Conservation (phyloP, 2,888 invertebrate genomes). For the Drosophila mimica region DNA sequence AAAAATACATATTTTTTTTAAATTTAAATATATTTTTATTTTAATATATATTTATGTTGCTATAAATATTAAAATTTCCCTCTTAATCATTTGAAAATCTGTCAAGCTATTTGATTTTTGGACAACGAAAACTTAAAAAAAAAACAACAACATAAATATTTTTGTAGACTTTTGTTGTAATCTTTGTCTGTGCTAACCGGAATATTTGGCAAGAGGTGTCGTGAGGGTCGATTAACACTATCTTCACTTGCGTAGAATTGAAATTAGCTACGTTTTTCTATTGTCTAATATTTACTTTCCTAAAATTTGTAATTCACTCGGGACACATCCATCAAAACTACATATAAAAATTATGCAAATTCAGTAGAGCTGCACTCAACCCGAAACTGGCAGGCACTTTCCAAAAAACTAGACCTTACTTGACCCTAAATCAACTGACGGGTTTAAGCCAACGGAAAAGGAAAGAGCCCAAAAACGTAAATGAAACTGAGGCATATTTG, state of each 20-base stretch:
- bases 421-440: slow-evolving; percentile 72
- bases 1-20: not conserved
- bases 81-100: not conserved
- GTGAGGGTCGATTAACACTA: slow-evolving; percentile 29
- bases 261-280: slow-evolving; percentile 24
- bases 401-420: slow-evolving; percentile 52
- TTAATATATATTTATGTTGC: not conserved
- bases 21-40: not conserved
- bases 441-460: slow-evolving; percentile 55
- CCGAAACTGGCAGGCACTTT: slow-evolving; percentile 66
- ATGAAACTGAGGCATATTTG: slow-evolving; percentile 40
- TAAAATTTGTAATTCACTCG: slow-evolving; percentile 32
- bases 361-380: slow-evolving; percentile 41
- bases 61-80: not conserved
- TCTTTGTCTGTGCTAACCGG: not conserved
- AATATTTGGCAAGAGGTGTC: slow-evolving; percentile 35
- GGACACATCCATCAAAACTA: slow-evolving; percentile 61
- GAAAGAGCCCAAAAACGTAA: slow-evolving; percentile 34
- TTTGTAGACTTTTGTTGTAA: slow-evolving; percentile 1
- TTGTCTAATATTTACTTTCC: slow-evolving; percentile 53
- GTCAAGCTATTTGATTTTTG: not conserved
- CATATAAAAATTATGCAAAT: slow-evolving; percentile 78
- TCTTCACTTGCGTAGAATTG: slow-evolving; percentile 3
- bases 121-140: not conserved
- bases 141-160: not conserved